Evolutionary conservation across 2,888 invertebrate species (phyloP).

Genomic region (Adelognathus sp.): DNA sequence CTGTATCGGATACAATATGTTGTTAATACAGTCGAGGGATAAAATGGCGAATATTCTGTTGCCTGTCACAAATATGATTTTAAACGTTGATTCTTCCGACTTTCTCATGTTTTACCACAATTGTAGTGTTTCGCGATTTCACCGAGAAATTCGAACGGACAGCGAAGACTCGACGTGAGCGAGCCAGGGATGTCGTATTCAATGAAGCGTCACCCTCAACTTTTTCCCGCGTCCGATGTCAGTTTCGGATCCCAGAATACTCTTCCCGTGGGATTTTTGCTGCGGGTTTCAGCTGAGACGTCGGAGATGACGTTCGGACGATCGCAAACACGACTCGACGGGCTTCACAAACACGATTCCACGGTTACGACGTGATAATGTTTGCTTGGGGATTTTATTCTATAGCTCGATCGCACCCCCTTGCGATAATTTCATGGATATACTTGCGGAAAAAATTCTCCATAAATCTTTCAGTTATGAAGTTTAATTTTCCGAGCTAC

Average conservation of each 20-base stretch:
- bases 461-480: too few species aligned
- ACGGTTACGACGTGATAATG: conserved; percentile 48
- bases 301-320: conserved; percentile 65
- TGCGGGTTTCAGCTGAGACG: conserved; percentile 59
- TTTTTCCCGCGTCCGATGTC: conserved; percentile 75
- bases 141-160: conserved; percentile 66
- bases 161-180: conserved; percentile 61
- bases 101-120: conserved; percentile 37
- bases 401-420: conserved; percentile 22
- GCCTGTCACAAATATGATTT: background rate
- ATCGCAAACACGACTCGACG: conserved; percentile 70
- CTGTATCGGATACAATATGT: background rate
- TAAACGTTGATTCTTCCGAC: conserved; percentile 19
- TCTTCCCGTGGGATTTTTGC: conserved; percentile 73
- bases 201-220: conserved; percentile 73
- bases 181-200: conserved; percentile 71
- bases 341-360: conserved; percentile 45
- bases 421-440: too few species aligned
- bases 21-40: background rate
- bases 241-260: conserved; percentile 76
- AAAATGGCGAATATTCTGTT: background rate
- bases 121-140: conserved; percentile 25
- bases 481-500: too few species aligned
- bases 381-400: conserved; percentile 18
- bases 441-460: too few species aligned